Percentiles rank a stretch among this genome's conserved stretches.
Conservation (phyloP, 1,140 invertebrate genomes). For the Watersipora subatra region DNA sequence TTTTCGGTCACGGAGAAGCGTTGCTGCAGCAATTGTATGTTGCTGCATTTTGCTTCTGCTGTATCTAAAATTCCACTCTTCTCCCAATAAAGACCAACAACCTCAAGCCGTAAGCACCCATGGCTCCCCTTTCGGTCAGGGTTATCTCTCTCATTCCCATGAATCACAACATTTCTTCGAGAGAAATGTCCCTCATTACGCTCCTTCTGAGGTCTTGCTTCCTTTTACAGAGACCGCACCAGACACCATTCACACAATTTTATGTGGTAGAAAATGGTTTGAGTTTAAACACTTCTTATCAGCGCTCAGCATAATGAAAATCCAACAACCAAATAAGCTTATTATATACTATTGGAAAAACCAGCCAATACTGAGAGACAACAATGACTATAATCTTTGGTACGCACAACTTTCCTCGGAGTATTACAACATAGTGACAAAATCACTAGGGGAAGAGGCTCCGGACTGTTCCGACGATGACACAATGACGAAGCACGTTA, state of each 20-base stretch:
- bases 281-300: conserved; percentile 22
- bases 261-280: conserved; percentile 18
- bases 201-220: neutral
- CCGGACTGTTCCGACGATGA: neutral
- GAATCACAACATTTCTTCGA: neutral
- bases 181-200: neutral
- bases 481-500: neutral
- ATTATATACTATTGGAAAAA: conserved; percentile 14
- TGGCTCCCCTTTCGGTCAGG: too few relatives aligned
- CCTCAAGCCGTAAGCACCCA: too few relatives aligned
- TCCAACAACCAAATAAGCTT: conserved; percentile 12
- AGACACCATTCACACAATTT: conserved; percentile 15
- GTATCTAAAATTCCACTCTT: too few relatives aligned
- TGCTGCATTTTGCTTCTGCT: too few relatives aligned
- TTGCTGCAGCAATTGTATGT: too few relatives aligned
- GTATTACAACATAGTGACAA: neutral
- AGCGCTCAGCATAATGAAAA: conserved; percentile 18
- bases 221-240: neutral
- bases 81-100: too few relatives aligned
- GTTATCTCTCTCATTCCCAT: too few relatives aligned
- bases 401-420: neutral
- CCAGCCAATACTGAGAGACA: neutral
- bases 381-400: neutral
- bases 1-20: too few relatives aligned
- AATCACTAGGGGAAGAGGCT: neutral